phyloP scores from a whole-genome alignment of 2,797 vertebrate species.

The Aplochiton taeniatus region DNA sequence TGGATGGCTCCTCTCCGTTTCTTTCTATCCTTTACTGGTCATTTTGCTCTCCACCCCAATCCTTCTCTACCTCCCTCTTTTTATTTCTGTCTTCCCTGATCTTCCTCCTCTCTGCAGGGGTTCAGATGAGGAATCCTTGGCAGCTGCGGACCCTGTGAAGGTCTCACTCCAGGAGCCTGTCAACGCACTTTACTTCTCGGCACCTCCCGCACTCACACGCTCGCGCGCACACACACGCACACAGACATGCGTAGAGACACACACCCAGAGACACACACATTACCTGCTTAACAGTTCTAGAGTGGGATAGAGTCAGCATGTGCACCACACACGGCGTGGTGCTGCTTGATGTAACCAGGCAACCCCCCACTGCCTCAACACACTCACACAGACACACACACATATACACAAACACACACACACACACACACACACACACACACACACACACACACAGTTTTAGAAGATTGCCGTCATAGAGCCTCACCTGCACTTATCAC shows the following conservation, averaged over 20 bases:
- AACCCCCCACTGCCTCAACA: no score
- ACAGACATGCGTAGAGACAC: not conserved
- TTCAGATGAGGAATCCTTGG: constrained; percentile 41
- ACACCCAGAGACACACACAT: constrained; percentile 13
- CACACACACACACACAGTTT: not conserved
- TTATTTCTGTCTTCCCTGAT: not conserved
- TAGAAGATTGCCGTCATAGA: not conserved
- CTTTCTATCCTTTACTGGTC: not conserved
- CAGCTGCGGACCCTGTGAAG: constrained; percentile 37
- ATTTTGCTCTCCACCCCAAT: not conserved
- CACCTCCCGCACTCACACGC: constrained; percentile 8
- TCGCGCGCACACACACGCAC: not conserved
- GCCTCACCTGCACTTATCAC: not conserved
- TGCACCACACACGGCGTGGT: not conserved
- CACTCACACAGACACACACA: not conserved
- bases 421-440: not conserved
- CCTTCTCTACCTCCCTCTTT: not conserved
- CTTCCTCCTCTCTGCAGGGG: constrained; percentile 33
- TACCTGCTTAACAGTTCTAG: no score
- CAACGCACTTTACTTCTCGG: constrained; percentile 17
- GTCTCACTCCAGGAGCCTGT: constrained; percentile 44
- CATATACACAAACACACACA: not conserved
- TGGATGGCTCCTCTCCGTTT: no score
- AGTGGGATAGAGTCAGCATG: not conserved
- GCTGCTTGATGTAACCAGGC: no score